Conservation (phyloP, 1,140 invertebrate genomes). For the Drosophila teissieri region DNA sequence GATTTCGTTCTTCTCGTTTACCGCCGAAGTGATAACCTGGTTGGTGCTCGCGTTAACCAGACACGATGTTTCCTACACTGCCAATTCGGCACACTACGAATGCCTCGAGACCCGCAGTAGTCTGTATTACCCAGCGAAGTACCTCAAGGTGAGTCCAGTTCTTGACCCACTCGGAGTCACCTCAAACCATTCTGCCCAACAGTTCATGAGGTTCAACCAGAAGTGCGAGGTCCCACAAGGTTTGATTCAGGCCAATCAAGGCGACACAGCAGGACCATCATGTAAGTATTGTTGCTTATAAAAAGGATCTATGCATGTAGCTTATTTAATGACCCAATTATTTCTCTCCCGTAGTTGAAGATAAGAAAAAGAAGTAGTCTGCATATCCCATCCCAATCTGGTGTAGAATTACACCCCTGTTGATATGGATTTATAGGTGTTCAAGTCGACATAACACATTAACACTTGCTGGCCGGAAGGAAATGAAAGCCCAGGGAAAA, state of each 20-base stretch:
- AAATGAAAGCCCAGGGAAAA: background rate
- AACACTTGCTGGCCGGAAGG: background rate
- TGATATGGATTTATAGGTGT: constrained; percentile 7
- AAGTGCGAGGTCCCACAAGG: constrained; percentile 47
- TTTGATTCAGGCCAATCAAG: constrained; percentile 39
- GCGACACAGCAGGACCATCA: constrained; percentile 18
- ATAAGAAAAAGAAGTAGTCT: background rate
- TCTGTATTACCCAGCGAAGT: constrained; percentile 8
- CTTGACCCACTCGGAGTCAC: background rate
- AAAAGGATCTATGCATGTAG: too few relatives aligned
- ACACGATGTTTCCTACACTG: constrained; percentile 57
- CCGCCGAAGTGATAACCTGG: constrained; percentile 1
- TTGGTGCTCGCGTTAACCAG: constrained; percentile 30
- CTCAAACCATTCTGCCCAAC: background rate
- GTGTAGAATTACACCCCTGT: background rate
- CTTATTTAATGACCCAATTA: too few relatives aligned
- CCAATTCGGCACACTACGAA: constrained; percentile 11
- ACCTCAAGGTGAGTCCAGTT: constrained; percentile 33
- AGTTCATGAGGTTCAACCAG: constrained; percentile 54
- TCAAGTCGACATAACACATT: background rate
- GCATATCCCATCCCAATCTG: background rate
- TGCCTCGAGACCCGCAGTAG: constrained; percentile 49
- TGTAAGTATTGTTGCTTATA: constrained; percentile 19
- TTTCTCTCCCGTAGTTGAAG: background rate
- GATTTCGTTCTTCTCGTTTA: constrained; percentile 19